Base-by-base conservation (phyloP, 2,113 vertebrate genomes). In the Ranitomeya imitator region DNA sequence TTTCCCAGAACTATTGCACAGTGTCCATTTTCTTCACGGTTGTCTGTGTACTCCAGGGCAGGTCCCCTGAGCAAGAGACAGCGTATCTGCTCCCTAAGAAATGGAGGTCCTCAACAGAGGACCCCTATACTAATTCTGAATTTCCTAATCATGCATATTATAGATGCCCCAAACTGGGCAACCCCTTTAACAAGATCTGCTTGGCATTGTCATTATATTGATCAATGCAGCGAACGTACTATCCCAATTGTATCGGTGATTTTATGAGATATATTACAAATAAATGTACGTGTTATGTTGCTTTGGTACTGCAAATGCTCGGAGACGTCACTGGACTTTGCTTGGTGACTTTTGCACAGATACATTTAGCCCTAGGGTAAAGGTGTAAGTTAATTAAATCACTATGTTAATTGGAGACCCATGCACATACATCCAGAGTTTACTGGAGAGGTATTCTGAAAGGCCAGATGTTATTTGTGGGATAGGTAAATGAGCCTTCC, bases 371-470 rank as follows among this genome's bases (percentile, higher is more conserved):
- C 65, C 8, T 0, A 26, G 51, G 82, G 45, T 51, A 69, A 12
- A 26, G 65, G 51, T 26, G 18, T 55, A 69, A 71, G 63, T 71
- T 84, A 84, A 84, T 84, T 84, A 84, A 84, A 84, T 84, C 82
- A 71, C n/a, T n/a, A 54, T 84, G 82, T 84, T 67, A 69, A 83
- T 67, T n/a, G 63, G 21, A 55, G 63, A 71, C 82, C 82, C 82
- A 55, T 67, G 21, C 26, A 15, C 37, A 52, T 23, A 18, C 26
- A 54, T 5, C 23, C 12, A 19, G 37, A 14, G 11, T 83, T 83
- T 65, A 83, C 37, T 23, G 23, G 19, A 61, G 52, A 63, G 26
- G 61, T 54, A 12, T 55, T 26, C 61, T n/a, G 60, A 83, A 65
- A 21, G 23, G 61, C 63, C 63, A 69, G 81, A 54, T 65, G 81